Evolutionary conservation across 2,888 invertebrate genomes (phyloP), one percentile per base, ranked within the genome.

Genomic region (Pterostichus niger): DNA sequence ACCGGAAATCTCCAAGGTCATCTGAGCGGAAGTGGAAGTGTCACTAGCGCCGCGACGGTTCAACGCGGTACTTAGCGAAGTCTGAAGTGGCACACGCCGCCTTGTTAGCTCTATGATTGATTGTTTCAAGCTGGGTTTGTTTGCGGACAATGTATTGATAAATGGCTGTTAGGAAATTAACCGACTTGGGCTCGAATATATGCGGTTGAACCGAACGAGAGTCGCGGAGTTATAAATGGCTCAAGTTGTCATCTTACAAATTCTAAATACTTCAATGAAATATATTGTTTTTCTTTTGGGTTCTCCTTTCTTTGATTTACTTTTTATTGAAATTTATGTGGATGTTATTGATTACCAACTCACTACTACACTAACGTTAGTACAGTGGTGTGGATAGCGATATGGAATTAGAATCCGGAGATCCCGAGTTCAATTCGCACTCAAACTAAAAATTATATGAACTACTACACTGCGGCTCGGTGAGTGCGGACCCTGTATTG

Each of bases 101-200:
- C 73, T 44, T 49, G 46, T 64, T 13, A 33, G 35, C 17, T 13
- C 13, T 80, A 80, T 80, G 80, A 80, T 80, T 68, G 64, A 80
- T 80, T 80, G 80, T 80, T 56, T 35, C 49, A 68, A 80, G 68
- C 54, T 68, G 52, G 52, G 80, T 54, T 64, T 68, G 80, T 68
- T 64, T 52, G 68, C 80, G 80, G 80, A 80, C 80, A 80, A 80
- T 80, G 80, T 80, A 80, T 80, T 80, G 80, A 80, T 80, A 80
- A 80, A 80, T 80, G 80, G 80, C 80, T 80, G 80, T 80, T 80
- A 80, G 68, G 49, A 80, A 80, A 80, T 80, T 80, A 80, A 80
- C 80, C 71, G 33, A 76, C 76, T 76, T 33, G 52, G 13, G 68
- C 5, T 24, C 6, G 40, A 40, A 9, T 40, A 40, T 40, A 9